phyloP scores from a whole-genome alignment of 1,140 invertebrate species.

The Listronotus bonariensis region DNA sequence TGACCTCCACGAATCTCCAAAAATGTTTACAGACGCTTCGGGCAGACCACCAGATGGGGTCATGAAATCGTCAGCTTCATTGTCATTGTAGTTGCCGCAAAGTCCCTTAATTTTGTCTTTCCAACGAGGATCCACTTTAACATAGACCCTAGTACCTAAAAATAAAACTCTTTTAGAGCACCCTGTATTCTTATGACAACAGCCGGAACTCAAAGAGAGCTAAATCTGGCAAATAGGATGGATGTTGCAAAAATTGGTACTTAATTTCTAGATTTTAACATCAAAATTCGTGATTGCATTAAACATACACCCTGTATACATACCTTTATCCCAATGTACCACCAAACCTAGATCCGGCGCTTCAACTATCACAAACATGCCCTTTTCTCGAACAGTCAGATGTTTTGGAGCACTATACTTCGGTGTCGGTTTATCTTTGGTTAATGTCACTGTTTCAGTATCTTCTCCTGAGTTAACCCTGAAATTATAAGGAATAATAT shows the following conservation, averaged over 20 bases:
- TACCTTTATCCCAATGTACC: constrained; percentile 81
- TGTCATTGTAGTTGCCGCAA: constrained; percentile 89
- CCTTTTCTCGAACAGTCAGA: constrained; percentile 65
- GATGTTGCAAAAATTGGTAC: no score
- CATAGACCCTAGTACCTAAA: constrained; percentile 73
- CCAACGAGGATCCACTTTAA: constrained; percentile 76
- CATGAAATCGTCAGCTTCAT: constrained; percentile 81
- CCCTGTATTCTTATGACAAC: no score
- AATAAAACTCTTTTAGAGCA: not conserved
- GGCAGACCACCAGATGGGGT: constrained; percentile 76
- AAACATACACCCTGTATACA: not conserved
- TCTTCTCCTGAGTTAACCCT: constrained; percentile 61
- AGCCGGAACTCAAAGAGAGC: no score
- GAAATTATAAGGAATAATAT: not conserved
- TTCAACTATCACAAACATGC: constrained; percentile 79
- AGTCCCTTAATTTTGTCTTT: constrained; percentile 78
- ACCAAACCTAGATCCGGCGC: constrained; percentile 76
- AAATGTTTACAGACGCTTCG: constrained; percentile 73
- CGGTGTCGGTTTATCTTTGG: constrained; percentile 59
- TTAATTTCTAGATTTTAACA: no score
- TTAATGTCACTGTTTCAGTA: constrained; percentile 67
- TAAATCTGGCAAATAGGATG: no score
- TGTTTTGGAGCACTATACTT: constrained; percentile 57
- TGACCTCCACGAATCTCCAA: constrained; percentile 84
- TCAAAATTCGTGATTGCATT: no score